Evolutionary conservation across 2,797 vertebrate species (phyloP), one percentile per base, ranked within the genome.

Genomic region (Cichlasoma orientale): DNA sequence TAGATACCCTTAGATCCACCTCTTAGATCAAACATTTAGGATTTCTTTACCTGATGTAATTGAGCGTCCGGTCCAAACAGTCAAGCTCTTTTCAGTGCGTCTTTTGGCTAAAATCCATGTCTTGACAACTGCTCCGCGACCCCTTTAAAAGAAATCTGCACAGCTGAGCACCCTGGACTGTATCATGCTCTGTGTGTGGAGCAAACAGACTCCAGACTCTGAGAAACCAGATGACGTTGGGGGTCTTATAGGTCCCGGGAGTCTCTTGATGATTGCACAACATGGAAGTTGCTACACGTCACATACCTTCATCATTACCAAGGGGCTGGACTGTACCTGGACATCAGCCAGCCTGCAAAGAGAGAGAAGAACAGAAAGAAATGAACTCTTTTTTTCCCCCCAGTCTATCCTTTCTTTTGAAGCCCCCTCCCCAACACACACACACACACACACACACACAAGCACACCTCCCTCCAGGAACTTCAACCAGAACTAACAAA

Each of bases 171-270:
- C 25, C 25, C 72, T 9, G 2, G 72, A 90, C 77, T 75, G 82
- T 27, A 19, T 86, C 75, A 76, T 83, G 83, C 79, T 78, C 88
- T 56, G 75, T 66, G 56, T 54, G 76, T 70, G n/a, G 47, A 66
- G 44, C 59, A 56, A 68, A 63, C 81, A 82, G 79, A 75, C 78
- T 63, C 74, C 23, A 89, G 86, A 77, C 80, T 90, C 89, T 90
- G 88, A 87, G 89, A 92, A 91, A 89, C 82, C 90, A 94, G 91
- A 90, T 80, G 91, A 88, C 80, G 79, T 55, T 84, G 81, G 77
- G 77, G 86, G 81, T 90, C 89, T 93, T 93, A 94, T 92, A 94
- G 90, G 87, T 88, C 92, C 87, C 74, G n/a, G 27, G 78, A 90
- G 90, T 54, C 79, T 86, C 84, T 19, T 68, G 36, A 50, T 41